These are phyloP conservation scores for Hippocampus mohnikei DNA, from an alignment of 2,113 vertebrate genomes.

Conservation along the genomic window DNA sequence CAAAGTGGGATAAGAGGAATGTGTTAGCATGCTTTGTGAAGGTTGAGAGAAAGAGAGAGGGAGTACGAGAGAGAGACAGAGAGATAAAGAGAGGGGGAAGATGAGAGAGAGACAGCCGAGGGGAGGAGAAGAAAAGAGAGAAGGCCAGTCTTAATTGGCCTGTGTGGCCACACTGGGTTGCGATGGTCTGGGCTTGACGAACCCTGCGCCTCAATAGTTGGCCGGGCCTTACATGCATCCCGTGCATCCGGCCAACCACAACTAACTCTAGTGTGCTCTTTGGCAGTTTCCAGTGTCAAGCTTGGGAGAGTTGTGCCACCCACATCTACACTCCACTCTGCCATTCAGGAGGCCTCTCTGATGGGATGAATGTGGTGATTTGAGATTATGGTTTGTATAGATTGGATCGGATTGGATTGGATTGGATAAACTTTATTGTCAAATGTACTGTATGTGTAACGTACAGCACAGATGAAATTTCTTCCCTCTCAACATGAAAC, in stretches of 20 bases:
- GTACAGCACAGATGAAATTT: too few species aligned
- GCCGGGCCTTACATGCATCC: conserved; percentile 68
- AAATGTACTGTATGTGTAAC: too few species aligned
- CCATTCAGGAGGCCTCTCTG: conserved; percentile 58
- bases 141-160: conserved; percentile 66
- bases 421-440: too few species aligned
- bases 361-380: conserved; percentile 46
- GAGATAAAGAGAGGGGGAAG: conserved; percentile 47
- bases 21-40: conserved; percentile 70
- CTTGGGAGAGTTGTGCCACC: conserved; percentile 68
- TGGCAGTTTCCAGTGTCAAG: conserved; percentile 71
- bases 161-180: conserved; percentile 64
- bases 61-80: conserved; percentile 48
- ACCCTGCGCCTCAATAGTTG: conserved; percentile 71
- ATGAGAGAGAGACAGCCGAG: conserved; percentile 56
- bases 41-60: conserved; percentile 50
- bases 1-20: conserved; percentile 69
- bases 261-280: conserved; percentile 75
- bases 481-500: too few species aligned
- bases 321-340: conserved; percentile 59
- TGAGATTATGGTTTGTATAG: conserved; percentile 40
- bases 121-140: conserved; percentile 59
- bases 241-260: conserved; percentile 74
- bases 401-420: too few species aligned
- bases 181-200: conserved; percentile 65